Percentiles rank a stretch among this genome's conserved stretches.
These are phyloP conservation scores for Ditylenchus weischeri DNA, from an alignment of 2,888 invertebrate species.

Conservation along the genomic window DNA sequence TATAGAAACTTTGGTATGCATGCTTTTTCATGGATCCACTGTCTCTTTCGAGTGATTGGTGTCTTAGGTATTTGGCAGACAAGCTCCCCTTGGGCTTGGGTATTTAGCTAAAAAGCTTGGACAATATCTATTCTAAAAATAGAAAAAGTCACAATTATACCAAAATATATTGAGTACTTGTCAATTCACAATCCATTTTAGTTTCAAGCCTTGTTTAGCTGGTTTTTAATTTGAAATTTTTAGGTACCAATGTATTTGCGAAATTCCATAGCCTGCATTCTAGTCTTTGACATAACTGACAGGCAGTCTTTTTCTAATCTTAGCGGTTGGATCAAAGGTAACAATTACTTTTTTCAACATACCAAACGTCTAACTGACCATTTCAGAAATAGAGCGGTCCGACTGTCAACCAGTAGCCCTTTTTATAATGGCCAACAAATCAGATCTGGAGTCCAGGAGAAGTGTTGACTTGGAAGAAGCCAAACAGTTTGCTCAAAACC, in stretches of 20 bases:
- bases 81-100: too few relatives aligned
- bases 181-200: too few relatives aligned
- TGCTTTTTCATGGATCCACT: too few relatives aligned
- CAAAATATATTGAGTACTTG: too few relatives aligned
- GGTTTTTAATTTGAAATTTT: too few relatives aligned
- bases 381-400: slow-evolving; percentile 26
- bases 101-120: too few relatives aligned
- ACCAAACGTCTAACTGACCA: background rate
- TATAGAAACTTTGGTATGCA: too few relatives aligned
- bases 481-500: slow-evolving; percentile 29
- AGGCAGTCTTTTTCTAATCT: slow-evolving; percentile 38
- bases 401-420: slow-evolving; percentile 12
- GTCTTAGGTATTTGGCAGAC: too few relatives aligned
- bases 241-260: slow-evolving; percentile 43
- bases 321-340: slow-evolving; percentile 39
- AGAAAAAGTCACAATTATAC: too few relatives aligned
- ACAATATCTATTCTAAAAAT: too few relatives aligned
- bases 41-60: too few relatives aligned
- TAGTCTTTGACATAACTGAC: slow-evolving; percentile 47
- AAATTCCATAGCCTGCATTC: slow-evolving; percentile 36
- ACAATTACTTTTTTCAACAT: background rate
- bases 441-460: slow-evolving; percentile 30
- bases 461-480: slow-evolving; percentile 31
- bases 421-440: slow-evolving; percentile 39
- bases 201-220: too few relatives aligned